These are phyloP conservation scores for Drosophila subsilvestris DNA, from an alignment of 2,888 invertebrate species.

Conservation along the genomic window DNA sequence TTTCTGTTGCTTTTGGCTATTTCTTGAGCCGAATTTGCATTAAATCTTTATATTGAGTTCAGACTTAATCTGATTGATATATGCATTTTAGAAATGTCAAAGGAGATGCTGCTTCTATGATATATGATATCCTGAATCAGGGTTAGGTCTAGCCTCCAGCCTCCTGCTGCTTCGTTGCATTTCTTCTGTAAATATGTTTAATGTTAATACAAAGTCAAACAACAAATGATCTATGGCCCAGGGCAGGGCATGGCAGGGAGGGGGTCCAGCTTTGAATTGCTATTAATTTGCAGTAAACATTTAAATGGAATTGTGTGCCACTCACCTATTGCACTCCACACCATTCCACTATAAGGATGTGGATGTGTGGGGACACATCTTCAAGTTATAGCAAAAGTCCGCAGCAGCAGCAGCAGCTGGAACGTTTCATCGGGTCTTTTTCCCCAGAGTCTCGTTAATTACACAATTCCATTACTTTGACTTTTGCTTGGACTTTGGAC, in stretches of 20 bases:
- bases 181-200: not conserved
- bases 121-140: not conserved
- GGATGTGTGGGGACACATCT: not conserved
- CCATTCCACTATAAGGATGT: not conserved
- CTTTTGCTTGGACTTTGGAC: slow-evolving; percentile 28
- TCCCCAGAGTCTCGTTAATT: slow-evolving; percentile 73
- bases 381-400: not conserved
- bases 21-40: no score
- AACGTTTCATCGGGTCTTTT: slow-evolving; percentile 62
- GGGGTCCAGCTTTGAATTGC: not conserved
- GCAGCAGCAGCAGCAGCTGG: slow-evolving; percentile 7
- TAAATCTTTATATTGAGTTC: no score
- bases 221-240: not conserved
- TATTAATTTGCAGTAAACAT: not conserved
- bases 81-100: not conserved
- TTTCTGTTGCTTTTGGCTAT: not conserved
- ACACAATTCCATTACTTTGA: slow-evolving; percentile 74
- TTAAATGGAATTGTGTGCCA: not conserved
- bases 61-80: no score
- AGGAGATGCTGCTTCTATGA: not conserved
- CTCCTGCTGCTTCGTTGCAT: not conserved
- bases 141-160: not conserved
- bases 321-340: not conserved
- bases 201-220: not conserved
- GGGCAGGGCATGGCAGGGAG: not conserved